Evolutionary conservation across 1,140 invertebrate species (phyloP).

Genomic region (Drosophila sechellia): DNA sequence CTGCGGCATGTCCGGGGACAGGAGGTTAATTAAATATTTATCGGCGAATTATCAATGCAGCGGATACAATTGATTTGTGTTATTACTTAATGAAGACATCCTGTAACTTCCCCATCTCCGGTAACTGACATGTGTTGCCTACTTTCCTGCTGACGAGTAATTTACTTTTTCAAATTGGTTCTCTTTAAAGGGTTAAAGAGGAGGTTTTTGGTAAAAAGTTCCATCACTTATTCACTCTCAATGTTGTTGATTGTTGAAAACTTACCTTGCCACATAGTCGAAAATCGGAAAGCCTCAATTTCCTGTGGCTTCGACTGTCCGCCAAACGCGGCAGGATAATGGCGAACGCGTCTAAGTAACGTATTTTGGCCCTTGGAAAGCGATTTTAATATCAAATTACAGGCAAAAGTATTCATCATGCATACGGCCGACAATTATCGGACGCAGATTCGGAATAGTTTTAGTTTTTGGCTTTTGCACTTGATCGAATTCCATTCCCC

Average conservation of each 20-base stretch:
- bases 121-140: background rate
- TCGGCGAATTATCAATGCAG: slow-evolving; percentile 48
- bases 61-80: slow-evolving; percentile 50
- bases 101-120: background rate
- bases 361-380: slow-evolving; percentile 19
- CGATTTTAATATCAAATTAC: slow-evolving; percentile 48
- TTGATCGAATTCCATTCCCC: slow-evolving; percentile 32
- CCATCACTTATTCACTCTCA: background rate
- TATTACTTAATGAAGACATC: slow-evolving; percentile 51
- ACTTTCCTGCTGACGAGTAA: background rate
- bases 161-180: background rate
- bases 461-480: slow-evolving; percentile 53
- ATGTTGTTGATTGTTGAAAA: slow-evolving; percentile 10
- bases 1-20: slow-evolving; percentile 29
- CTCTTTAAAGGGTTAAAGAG: too few relatives aligned
- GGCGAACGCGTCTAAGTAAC: slow-evolving; percentile 11
- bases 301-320: slow-evolving; percentile 15
- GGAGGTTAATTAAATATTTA: slow-evolving; percentile 55
- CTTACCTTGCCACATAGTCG: background rate
- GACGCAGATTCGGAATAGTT: slow-evolving; percentile 45
- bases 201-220: background rate
- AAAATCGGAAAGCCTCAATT: slow-evolving; percentile 13
- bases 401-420: slow-evolving; percentile 42
- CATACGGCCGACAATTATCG: slow-evolving; percentile 29
- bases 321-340: slow-evolving; percentile 10